phyloP scores from a whole-genome alignment of 2,113 vertebrate genomes.

The Anoplopoma fimbria region DNA sequence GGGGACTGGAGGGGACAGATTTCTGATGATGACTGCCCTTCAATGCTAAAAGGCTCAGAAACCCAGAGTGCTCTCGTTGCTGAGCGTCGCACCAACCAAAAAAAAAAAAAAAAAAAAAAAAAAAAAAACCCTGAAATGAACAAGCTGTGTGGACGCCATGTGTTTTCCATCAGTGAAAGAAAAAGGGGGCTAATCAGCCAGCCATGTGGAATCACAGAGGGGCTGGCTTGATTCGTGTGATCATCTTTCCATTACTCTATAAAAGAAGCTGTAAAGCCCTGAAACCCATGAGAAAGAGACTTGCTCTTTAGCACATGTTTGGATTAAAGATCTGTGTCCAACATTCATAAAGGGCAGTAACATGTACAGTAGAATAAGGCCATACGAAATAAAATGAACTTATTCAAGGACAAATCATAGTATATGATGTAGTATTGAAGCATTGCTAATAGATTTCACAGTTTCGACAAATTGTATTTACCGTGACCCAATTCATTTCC shows the following conservation, averaged over 20 bases:
- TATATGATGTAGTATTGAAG: not conserved
- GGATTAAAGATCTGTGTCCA: constrained; percentile 39
- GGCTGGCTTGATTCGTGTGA: constrained; percentile 62
- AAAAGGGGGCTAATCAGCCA: constrained; percentile 69
- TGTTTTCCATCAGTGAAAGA: constrained; percentile 76
- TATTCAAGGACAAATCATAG: not conserved
- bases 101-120: not conserved
- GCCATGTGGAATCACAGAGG: constrained; percentile 73
- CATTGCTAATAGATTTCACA: constrained; percentile 1
- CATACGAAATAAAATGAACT: not conserved
- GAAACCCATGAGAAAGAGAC: constrained; percentile 37
- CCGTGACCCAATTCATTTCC: not conserved
- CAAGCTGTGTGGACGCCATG: constrained; percentile 71
- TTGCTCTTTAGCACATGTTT: constrained; percentile 35
- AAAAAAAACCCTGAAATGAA: constrained; percentile 70
- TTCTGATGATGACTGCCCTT: constrained; percentile 75
- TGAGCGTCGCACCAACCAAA: constrained; percentile 38
- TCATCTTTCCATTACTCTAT: constrained; percentile 75
- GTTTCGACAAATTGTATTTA: not conserved
- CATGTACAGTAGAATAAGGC: not conserved
- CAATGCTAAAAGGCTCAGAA: constrained; percentile 63
- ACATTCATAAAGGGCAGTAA: constrained; percentile 4
- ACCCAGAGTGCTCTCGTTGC: constrained; percentile 40
- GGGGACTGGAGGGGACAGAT: constrained; percentile 65
- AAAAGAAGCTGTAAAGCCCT: constrained; percentile 64